Conservation (phyloP, 2,113 vertebrate genomes). For the Plecotus auritus region DNA sequence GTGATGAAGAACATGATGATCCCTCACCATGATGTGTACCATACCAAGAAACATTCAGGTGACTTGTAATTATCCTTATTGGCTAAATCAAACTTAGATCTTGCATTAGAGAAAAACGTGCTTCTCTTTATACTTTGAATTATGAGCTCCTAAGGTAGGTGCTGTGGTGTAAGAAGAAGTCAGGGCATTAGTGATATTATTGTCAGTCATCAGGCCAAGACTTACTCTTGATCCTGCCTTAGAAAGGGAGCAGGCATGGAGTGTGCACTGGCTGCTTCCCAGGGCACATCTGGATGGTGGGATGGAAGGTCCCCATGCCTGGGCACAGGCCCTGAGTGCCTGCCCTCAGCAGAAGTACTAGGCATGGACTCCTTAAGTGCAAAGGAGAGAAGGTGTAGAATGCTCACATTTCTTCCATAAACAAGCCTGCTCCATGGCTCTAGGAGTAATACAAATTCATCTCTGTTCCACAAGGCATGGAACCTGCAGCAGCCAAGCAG, state of each 20-base stretch:
- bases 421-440: neutral
- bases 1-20: neutral
- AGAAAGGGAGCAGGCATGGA: neutral
- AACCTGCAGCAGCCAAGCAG: neutral
- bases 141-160: neutral
- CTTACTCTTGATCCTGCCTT: neutral
- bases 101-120: neutral
- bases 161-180: neutral
- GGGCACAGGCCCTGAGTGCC: neutral
- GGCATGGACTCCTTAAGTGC: too few species aligned
- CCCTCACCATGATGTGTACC: neutral
- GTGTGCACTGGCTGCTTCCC: neutral
- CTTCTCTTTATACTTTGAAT: neutral
- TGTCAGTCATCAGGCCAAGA: neutral
- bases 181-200: neutral
- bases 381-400: neutral
- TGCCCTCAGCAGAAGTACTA: neutral
- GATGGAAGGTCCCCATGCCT: neutral
- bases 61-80: neutral
- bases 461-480: neutral
- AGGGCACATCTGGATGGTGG: neutral
- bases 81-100: neutral
- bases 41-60: neutral
- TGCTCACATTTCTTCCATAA: neutral
- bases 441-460: neutral